Evolutionary conservation across 2,113 vertebrate genomes (phyloP).

Genomic region (Nematolebias whitei): DNA sequence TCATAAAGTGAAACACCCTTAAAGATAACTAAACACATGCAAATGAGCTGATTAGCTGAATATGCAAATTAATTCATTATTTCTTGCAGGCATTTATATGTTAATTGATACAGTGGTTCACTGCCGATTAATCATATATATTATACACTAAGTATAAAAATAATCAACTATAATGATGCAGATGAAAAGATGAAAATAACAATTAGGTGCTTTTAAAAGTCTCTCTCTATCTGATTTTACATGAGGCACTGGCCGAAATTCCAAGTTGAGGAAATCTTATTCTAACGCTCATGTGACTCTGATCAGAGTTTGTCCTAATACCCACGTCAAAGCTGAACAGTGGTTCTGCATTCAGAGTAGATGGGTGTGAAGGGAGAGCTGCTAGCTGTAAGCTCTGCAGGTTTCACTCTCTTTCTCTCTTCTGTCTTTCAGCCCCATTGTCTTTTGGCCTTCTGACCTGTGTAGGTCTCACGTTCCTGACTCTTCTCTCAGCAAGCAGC

Average conservation of each 20-base stretch:
- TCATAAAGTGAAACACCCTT: slow-evolving; percentile 64
- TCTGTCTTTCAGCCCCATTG: slow-evolving; percentile 43
- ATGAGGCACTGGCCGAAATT: slow-evolving; percentile 41
- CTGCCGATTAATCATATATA: slow-evolving; percentile 58
- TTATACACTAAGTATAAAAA: slow-evolving; percentile 44
- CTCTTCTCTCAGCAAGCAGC: slow-evolving; percentile 71
- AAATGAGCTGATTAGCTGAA: slow-evolving; percentile 69
- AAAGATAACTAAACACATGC: slow-evolving; percentile 72
- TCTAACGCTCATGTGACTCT: slow-evolving; percentile 40
- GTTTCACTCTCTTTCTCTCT: slow-evolving; percentile 21
- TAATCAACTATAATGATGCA: slow-evolving; percentile 48
- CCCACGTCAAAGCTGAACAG: slow-evolving; percentile 30
- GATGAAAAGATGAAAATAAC: slow-evolving; percentile 60
- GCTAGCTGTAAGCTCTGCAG: slow-evolving; percentile 38
- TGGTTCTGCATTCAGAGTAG: slow-evolving; percentile 37
- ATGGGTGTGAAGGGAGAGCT: slow-evolving; percentile 24
- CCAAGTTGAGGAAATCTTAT: slow-evolving; percentile 48
- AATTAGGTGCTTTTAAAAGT: slow-evolving; percentile 44
- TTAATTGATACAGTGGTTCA: slow-evolving; percentile 59
- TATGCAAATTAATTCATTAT: slow-evolving; percentile 65
- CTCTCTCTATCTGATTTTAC: slow-evolving; percentile 48
- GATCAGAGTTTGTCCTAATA: slow-evolving; percentile 37
- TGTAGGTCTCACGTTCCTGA: slow-evolving; percentile 73
- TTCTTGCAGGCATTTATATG: slow-evolving; percentile 65
- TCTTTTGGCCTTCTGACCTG: slow-evolving; percentile 65